A percentile compares a stretch with the other conserved stretches of the same genome.
These are phyloP conservation scores for Nymphicus hollandicus DNA, from an alignment of 2,113 vertebrate species.

Conservation along the genomic window DNA sequence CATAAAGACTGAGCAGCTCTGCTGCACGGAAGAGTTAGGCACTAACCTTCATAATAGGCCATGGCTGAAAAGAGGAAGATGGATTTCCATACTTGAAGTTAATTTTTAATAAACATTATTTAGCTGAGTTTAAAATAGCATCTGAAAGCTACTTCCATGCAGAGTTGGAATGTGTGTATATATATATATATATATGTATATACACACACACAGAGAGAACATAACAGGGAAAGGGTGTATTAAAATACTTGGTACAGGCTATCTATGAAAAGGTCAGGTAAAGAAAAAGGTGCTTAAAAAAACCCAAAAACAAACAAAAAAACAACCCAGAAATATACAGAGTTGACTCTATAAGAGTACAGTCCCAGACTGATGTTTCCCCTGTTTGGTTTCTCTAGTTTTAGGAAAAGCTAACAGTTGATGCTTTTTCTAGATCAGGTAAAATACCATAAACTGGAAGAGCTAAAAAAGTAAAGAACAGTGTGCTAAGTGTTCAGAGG, in stretches of 20 bases:
- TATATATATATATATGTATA: too few species aligned
- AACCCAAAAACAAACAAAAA: too few species aligned
- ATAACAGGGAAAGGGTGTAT: not conserved
- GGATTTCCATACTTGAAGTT: not conserved
- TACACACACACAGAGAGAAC: not conserved
- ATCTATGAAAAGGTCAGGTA: not conserved
- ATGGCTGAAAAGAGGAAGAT: not conserved
- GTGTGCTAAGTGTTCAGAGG: not conserved
- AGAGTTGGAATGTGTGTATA: fast-evolving
- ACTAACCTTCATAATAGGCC: not conserved
- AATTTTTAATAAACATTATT: not conserved
- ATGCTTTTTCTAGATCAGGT: not conserved
- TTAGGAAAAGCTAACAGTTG: not conserved
- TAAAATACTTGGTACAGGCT: not conserved
- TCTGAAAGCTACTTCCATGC: not conserved
- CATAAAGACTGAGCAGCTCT: not conserved
- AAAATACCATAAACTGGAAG: not conserved
- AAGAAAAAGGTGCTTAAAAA: not conserved
- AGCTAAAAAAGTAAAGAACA: not conserved
- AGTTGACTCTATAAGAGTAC: not conserved
- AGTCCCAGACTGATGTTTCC: not conserved
- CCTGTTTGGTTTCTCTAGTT: not conserved
- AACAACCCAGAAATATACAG: not conserved
- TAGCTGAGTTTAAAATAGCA: not conserved
- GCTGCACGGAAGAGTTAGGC: not conserved